These are phyloP conservation scores for Siphlonurus alternatus DNA, from an alignment of 2,888 invertebrate genomes.

Conservation along the genomic window DNA sequence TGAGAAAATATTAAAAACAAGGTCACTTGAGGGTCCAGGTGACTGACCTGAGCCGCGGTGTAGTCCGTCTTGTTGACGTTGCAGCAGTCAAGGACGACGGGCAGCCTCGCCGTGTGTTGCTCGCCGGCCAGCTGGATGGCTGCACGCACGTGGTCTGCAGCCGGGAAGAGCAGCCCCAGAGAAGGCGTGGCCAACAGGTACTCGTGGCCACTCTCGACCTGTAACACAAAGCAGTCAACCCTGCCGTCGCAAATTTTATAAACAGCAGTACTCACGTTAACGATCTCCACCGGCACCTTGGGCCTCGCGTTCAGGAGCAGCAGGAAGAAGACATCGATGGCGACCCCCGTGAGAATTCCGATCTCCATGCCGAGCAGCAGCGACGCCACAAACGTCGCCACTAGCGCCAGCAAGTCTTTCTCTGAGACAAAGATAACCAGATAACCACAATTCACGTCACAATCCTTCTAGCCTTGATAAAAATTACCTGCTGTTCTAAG, in stretches of 20 bases:
- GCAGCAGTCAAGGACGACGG: conserved; percentile 43
- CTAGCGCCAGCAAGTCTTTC: conserved; percentile 38
- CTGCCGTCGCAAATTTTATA: not conserved
- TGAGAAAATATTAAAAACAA: too few relatives aligned
- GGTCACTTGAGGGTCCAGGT: too few relatives aligned
- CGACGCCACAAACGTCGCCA: conserved; percentile 37
- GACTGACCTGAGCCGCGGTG: conserved; percentile 45
- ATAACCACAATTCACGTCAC: too few relatives aligned
- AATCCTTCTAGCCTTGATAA: too few relatives aligned
- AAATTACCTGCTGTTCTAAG: too few relatives aligned
- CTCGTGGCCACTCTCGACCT: conserved; percentile 16
- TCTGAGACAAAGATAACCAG: too few relatives aligned
- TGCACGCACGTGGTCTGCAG: conserved; percentile 36
- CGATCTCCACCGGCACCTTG: conserved; percentile 20
- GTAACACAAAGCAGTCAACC: not conserved
- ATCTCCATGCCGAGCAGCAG: conserved; percentile 42
- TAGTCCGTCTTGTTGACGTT: conserved; percentile 45
- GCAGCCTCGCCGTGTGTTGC: conserved; percentile 16
- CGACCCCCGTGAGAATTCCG: conserved; percentile 43
- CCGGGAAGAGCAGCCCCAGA: conserved; percentile 36
- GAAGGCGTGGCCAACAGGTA: conserved; percentile 31
- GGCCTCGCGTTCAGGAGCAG: conserved; percentile 37
- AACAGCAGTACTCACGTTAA: conserved; percentile 17
- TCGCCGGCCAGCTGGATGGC: conserved; percentile 20
- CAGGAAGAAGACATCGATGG: conserved; percentile 31